Base-by-base conservation (phyloP, 2,888 invertebrate genomes). In the Vanessa cardui region DNA sequence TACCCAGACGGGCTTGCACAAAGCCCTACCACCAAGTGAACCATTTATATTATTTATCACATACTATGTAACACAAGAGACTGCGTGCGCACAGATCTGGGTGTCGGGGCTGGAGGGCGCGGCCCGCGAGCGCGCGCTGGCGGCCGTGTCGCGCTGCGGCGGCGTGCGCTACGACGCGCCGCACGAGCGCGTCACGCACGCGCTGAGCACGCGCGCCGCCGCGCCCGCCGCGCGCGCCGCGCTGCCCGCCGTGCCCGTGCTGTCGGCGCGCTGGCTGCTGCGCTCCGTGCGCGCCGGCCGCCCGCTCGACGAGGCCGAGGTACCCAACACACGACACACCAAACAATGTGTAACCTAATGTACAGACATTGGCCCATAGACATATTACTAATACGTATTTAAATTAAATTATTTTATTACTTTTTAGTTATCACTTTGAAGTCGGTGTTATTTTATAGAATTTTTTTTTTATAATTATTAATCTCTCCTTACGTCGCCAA, bases 141-240 rank as follows among this genome's bases (percentile, higher is more conserved):
- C 87, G 0, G 78, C 84, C 68, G 82, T 90, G 12, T 87, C 89
- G 0, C 94, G 95, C 7, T 96, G 96, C 62, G 97, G 98, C n/a
- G 98, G 97, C 33, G 96, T 96, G 20, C 94, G 98, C 64, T 86
- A 96, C 79, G 96, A 96, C 81, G 94, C 95, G 63, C 93, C 97
- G 50, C 95, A 95, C 76, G 96, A 96, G 71, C 94, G 96, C 69
- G 87, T 90, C 2, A 97, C 98, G 0, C 98, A 98, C 87, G 95
- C 97, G 3, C 94, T 98, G 71, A 83, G 93, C 8, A 82, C 89
- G 9, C 85, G 88, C 0, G 73, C 78, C 0, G 62, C 76, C 2
- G 77, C 78, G 0, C 70, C 73, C 64, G 66, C 72, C 16, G 76
- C 78, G 39, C 73, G 74, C 20, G 66, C 71, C 8, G 77, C 76